Conservation (phyloP, 2,797 vertebrate genomes). For the Anabacerthia variegaticeps region DNA sequence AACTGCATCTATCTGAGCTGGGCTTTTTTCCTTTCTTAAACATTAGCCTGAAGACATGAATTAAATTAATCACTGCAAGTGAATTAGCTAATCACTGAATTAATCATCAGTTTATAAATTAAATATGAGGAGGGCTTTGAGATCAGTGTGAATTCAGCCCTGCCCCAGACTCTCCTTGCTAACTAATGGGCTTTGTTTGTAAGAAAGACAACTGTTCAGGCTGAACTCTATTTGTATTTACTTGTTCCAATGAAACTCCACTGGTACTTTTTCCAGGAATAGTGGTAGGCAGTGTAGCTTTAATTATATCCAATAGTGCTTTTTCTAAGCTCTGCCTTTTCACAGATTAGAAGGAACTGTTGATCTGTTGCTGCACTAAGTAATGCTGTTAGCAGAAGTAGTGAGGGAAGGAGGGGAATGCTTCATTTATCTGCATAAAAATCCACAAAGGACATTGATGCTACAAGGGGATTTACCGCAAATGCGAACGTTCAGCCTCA, state of each 20-base stretch:
- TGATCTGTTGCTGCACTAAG: conserved; percentile 17
- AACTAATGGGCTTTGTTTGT: conserved; percentile 35
- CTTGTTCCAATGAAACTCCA: conserved; percentile 29
- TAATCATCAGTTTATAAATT: conserved; percentile 62
- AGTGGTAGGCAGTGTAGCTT: neutral
- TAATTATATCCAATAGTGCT: conserved; percentile 16
- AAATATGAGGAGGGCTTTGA: conserved; percentile 53
- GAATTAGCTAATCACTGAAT: conserved; percentile 54
- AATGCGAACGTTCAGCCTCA: neutral
- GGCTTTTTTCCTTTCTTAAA: conserved; percentile 25
- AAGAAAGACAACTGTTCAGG: conserved; percentile 36
- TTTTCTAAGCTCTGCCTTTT: conserved; percentile 22
- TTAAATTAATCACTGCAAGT: conserved; percentile 61
- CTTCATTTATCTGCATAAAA: conserved; percentile 31
- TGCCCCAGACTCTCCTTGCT: neutral
- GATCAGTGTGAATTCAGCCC: neutral
- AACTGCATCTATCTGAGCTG: conserved; percentile 5
- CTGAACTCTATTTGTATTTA: conserved; percentile 51
- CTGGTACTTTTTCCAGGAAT: conserved; percentile 22
- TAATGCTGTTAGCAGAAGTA: neutral
- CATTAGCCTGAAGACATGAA: conserved; percentile 48
- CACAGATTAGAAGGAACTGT: conserved; percentile 10
- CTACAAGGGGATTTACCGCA: neutral
- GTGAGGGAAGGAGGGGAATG: neutral
- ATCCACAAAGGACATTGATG: neutral